Conservation (phyloP, 2,113 vertebrate genomes). For the Pleuronectes platessa region DNA sequence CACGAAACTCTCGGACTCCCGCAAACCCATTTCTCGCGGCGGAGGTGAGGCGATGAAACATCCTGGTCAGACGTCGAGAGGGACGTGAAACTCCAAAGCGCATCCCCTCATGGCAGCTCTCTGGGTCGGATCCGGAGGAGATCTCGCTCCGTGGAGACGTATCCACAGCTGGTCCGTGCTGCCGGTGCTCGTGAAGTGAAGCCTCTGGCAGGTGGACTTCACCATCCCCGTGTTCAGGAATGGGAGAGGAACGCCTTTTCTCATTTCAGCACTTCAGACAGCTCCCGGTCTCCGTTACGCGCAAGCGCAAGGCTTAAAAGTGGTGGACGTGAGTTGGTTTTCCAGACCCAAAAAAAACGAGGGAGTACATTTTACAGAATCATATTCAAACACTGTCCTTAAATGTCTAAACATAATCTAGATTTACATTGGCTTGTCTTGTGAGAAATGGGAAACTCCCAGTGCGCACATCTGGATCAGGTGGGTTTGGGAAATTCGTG, state of each 20-base stretch:
- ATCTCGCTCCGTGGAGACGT: conserved; percentile 6
- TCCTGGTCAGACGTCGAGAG: conserved; percentile 38
- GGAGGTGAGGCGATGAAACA: conserved; percentile 39
- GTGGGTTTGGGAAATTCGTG: conserved; percentile 5
- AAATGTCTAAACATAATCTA: not conserved
- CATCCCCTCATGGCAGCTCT: conserved; percentile 21
- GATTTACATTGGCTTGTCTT: not conserved
- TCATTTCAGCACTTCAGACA: conserved; percentile 89
- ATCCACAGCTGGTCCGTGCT: conserved; percentile 20
- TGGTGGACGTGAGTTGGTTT: conserved; percentile 78
- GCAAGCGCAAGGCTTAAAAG: conserved; percentile 85
- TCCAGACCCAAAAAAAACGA: conserved; percentile 58
- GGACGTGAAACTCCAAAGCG: conserved; percentile 45
- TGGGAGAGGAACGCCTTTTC: conserved; percentile 79
- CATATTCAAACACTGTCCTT: conserved; percentile 16
- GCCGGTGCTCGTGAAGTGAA: conserved; percentile 43
- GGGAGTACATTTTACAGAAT: conserved; percentile 43
- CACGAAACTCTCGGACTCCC: conserved; percentile 59
- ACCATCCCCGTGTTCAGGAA: conserved; percentile 55
- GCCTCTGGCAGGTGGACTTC: conserved; percentile 59
- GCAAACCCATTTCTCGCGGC: conserved; percentile 71
- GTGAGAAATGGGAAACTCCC: conserved; percentile 16
- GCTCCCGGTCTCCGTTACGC: conserved; percentile 83
- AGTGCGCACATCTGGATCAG: conserved; percentile 42
- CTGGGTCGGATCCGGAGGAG: conserved; percentile 4